Conservation (phyloP, 1,140 invertebrate genomes). For the Vanessa tameamea region DNA sequence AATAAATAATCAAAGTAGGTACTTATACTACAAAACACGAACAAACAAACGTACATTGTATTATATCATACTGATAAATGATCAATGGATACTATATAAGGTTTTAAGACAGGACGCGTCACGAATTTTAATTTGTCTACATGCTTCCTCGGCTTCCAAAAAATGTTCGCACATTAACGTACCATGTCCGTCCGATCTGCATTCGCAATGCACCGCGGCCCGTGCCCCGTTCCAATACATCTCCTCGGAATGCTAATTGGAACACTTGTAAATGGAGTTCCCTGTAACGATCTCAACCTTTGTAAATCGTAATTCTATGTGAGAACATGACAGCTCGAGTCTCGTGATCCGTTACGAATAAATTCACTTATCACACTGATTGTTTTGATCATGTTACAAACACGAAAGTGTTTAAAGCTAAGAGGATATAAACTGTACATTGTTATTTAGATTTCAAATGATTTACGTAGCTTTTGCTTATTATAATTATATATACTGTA, state of each 20-base stretch:
- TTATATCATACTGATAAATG: too few species aligned
- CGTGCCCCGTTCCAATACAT: conserved; percentile 27
- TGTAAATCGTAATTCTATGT: conserved; percentile 25
- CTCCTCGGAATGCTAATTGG: conserved; percentile 21
- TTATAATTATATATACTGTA: too few species aligned
- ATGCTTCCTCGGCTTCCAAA: neutral
- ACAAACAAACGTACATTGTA: too few species aligned
- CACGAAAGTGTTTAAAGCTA: neutral
- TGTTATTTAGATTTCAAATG: too few species aligned
- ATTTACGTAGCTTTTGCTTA: too few species aligned
- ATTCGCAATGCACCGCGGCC: conserved; percentile 16
- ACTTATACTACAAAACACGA: too few species aligned
- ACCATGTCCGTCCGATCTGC: conserved; percentile 9
- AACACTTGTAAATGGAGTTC: conserved; percentile 16
- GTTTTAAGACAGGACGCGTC: neutral
- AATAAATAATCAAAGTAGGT: too few species aligned
- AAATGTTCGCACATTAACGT: neutral
- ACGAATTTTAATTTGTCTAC: neutral
- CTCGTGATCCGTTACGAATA: conserved; percentile 6
- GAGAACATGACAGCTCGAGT: conserved; percentile 18
- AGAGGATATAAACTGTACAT: too few species aligned
- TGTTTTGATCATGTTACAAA: neutral
- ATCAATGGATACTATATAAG: neutral
- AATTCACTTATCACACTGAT: neutral
- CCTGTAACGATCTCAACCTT: conserved; percentile 17